Evolutionary conservation across 2,113 vertebrate genomes (phyloP).

Genomic region (Hystrix cristata): DNA sequence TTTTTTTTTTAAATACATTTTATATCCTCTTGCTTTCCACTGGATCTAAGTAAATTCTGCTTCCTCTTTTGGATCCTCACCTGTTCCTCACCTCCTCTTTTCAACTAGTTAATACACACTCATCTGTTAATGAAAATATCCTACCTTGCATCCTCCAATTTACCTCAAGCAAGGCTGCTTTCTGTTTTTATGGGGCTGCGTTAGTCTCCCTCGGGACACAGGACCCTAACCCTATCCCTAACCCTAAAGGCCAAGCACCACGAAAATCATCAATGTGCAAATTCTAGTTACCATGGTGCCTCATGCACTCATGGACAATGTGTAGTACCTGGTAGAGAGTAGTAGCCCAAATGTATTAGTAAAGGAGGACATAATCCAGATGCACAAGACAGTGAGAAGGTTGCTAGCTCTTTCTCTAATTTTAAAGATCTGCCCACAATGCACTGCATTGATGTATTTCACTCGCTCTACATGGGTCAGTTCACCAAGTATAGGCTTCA

Average conservation of each 20-base stretch:
- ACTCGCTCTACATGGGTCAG: background rate
- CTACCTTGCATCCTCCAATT: background rate
- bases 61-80: background rate
- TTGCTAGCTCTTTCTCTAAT: background rate
- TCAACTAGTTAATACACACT: background rate
- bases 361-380: background rate
- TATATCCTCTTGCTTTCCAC: background rate
- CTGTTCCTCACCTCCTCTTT: background rate
- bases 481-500: background rate
- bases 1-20: too few relatives aligned
- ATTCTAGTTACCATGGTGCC: background rate
- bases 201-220: background rate
- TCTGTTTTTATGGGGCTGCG: rapidly evolving
- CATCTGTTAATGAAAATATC: background rate
- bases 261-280: background rate
- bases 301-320: background rate
- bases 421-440: background rate
- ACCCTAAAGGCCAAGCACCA: background rate
- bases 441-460: background rate
- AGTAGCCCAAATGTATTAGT: background rate
- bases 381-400: background rate
- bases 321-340: background rate
- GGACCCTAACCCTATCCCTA: too few relatives aligned
- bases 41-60: background rate
- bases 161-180: background rate